These are phyloP conservation scores for Chymomyza amoena DNA, from an alignment of 2,888 invertebrate species.

Conservation along the genomic window DNA sequence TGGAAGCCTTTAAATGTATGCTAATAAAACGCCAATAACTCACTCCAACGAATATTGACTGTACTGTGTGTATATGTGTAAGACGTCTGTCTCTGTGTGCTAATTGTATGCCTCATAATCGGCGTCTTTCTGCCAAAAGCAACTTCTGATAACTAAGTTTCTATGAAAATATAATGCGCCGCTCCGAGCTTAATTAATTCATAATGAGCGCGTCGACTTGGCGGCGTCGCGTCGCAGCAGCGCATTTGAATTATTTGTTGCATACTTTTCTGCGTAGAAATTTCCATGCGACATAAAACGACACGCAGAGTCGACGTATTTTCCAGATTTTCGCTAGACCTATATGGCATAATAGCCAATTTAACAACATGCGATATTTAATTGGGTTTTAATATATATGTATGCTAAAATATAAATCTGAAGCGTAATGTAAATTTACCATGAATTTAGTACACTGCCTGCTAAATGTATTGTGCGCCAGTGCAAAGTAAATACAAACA, in stretches of 20 bases:
- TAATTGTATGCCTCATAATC: neutral
- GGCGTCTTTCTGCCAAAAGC: neutral
- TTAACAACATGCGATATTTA: conserved; percentile 65
- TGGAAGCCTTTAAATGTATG: no score
- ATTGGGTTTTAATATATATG: conserved; percentile 58
- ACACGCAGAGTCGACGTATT: neutral
- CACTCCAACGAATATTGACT: neutral
- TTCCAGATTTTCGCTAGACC: neutral
- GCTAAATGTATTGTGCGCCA: conserved; percentile 19
- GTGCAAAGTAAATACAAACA: conserved; percentile 12
- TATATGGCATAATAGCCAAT: conserved; percentile 34
- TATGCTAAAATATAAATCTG: conserved; percentile 28
- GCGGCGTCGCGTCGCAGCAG: conserved; percentile 10
- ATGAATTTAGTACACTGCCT: conserved; percentile 41
- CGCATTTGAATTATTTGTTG: conserved; percentile 27
- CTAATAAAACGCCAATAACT: neutral
- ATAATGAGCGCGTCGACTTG: conserved; percentile 41
- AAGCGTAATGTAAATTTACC: conserved; percentile 44
- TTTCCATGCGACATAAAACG: neutral
- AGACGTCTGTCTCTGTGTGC: neutral
- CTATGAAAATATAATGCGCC: conserved; percentile 41
- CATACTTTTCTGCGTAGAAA: conserved; percentile 22
- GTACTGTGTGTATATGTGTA: neutral
- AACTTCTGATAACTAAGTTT: neutral
- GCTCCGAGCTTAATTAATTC: conserved; percentile 54